A percentile compares a stretch with the other conserved stretches of the same genome.
Conservation (phyloP, 2,113 vertebrate species). For the Pogonocichla stellata region DNA sequence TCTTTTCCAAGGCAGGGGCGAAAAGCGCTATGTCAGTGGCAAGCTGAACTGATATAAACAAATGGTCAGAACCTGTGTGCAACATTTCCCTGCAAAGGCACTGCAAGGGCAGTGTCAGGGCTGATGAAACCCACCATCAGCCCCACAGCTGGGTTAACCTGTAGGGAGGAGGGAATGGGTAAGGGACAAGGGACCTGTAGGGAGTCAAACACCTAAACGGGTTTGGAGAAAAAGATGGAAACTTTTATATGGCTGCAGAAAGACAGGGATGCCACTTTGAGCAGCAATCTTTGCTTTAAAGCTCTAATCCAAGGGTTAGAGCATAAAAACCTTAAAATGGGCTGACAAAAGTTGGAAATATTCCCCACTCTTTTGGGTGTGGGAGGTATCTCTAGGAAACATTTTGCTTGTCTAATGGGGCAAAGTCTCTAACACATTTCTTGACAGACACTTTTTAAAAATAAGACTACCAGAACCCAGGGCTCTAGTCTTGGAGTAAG, state of each 20-base stretch:
- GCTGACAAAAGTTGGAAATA: not conserved
- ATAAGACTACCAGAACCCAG: rapidly evolving
- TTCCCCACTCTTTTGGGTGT: not conserved
- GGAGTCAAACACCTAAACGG: not conserved
- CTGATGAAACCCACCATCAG: not conserved
- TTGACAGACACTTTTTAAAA: not conserved
- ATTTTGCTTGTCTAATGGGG: not conserved
- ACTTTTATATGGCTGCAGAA: not conserved
- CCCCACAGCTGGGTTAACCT: not conserved
- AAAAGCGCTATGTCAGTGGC: not conserved
- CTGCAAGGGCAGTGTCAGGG: not conserved
- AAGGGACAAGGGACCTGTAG: not conserved
- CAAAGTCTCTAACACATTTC: not conserved
- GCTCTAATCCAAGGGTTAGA: not conserved
- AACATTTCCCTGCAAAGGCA: not conserved
- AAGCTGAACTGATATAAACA: not conserved
- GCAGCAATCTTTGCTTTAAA: not conserved
- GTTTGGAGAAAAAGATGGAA: not conserved
- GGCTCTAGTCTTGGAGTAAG: not conserved
- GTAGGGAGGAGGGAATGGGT: not conserved
- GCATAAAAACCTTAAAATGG: not conserved
- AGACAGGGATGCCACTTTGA: not conserved
- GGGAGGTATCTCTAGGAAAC: not conserved
- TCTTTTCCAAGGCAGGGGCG: not conserved
- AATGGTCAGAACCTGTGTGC: not conserved